phyloP scores from a whole-genome alignment of 1,140 invertebrate species.

The Luehdorfia chinensis region DNA sequence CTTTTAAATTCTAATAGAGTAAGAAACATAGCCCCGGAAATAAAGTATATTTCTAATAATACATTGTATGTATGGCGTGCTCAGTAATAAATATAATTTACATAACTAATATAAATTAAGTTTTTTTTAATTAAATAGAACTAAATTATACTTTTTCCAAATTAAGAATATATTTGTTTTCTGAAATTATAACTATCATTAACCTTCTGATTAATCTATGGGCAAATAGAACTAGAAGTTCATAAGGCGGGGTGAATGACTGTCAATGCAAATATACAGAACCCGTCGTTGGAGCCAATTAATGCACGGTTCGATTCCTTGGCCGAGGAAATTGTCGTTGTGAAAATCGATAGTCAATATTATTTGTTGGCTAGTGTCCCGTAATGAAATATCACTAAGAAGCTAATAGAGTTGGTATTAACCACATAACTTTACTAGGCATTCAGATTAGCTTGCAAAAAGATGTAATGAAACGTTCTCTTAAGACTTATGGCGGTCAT shows the following conservation, averaged over 20 bases:
- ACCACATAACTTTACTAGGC: background rate
- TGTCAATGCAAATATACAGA: slow-evolving; percentile 43
- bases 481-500: no score
- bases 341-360: slow-evolving; percentile 32
- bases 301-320: slow-evolving; percentile 25
- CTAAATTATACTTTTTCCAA: no score
- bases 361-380: slow-evolving; percentile 12
- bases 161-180: no score
- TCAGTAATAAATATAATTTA: no score
- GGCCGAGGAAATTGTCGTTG: slow-evolving; percentile 23
- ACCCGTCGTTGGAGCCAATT: slow-evolving; percentile 36
- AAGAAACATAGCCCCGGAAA: no score
- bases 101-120: no score
- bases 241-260: slow-evolving; percentile 40
- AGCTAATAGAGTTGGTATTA: background rate
- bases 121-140: no score
- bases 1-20: no score
- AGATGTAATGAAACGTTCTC: no score
- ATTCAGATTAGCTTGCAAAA: background rate
- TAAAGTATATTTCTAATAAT: no score
- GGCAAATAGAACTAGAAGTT: slow-evolving; percentile 17
- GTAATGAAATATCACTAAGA: slow-evolving; percentile 4
- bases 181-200: no score
- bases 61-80: no score
- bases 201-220: slow-evolving; percentile 3